Percentiles rank a stretch among this genome's conserved stretches.
phyloP scores from a whole-genome alignment of 2,797 vertebrate genomes.

The Emydoidea blandingii region DNA sequence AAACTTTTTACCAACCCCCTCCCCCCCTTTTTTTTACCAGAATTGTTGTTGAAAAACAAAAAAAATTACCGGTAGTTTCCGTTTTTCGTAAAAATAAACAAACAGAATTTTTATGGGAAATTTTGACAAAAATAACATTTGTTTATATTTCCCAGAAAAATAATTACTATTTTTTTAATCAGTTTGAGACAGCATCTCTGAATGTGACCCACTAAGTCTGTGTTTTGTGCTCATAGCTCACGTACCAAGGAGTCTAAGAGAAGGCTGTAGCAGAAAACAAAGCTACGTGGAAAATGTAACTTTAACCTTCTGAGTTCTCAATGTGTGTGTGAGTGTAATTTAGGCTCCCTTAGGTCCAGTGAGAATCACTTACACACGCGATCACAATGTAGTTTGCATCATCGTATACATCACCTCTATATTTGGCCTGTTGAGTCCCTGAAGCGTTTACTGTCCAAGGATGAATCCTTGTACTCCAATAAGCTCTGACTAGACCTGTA shows the following conservation, averaged over 20 bases:
- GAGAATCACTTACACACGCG: neutral
- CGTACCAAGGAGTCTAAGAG: neutral
- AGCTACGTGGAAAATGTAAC: neutral
- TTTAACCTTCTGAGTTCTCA: neutral
- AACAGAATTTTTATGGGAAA: neutral
- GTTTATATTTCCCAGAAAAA: neutral
- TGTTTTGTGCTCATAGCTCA: neutral
- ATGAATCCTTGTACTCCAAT: neutral
- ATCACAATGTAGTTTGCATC: fast-evolving
- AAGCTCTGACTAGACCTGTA: neutral
- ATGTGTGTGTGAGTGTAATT: fast-evolving
- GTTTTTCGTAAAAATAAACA: conserved; percentile 45
- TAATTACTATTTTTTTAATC: neutral
- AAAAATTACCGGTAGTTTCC: neutral
- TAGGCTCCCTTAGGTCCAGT: fast-evolving
- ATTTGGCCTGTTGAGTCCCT: neutral
- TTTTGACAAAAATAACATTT: neutral
- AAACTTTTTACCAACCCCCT: neutral
- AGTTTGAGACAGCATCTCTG: neutral
- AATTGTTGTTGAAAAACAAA: neutral
- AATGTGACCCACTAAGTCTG: fast-evolving
- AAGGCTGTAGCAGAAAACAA: neutral
- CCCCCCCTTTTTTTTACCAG: neutral
- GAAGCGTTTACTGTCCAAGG: fast-evolving
- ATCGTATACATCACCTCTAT: neutral